Evolutionary conservation across 2,888 invertebrate species (phyloP), one percentile per base, ranked within the genome.

Genomic region (Leucoptera coffeella): DNA sequence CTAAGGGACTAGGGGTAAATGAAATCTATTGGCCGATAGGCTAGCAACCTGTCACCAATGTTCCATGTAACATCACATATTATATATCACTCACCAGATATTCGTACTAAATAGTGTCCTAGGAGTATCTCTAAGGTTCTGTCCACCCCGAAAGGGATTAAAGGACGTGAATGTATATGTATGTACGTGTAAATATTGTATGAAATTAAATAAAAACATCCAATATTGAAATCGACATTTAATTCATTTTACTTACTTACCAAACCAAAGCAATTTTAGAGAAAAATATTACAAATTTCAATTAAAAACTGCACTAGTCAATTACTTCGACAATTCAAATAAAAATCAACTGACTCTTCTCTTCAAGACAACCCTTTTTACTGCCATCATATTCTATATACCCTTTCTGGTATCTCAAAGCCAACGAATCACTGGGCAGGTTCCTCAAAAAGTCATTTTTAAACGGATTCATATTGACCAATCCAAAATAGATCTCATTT

Each of bases 361-460:
- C 37, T n/a, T n/a, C n/a, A n/a, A n/a, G n/a, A n/a, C n/a, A n/a
- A n/a, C n/a, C n/a, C n/a, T n/a, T n/a, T n/a, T n/a, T n/a, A n/a
- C n/a, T n/a, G n/a, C n/a, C n/a, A n/a, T n/a, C n/a, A n/a, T n/a
- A n/a, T n/a, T 56, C 47, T 22, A 48, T 50, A 22, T 51, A 69
- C 0, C 69, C 69, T 32, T 56, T 65, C 30, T 69, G 65, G 34
- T 65, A 65, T 35, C 47, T 59, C 29, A 69, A 36, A 2, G 69
- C 69, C 2, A 65, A 41, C 4, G 69, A 67, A 38, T 67, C 46
- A 7, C 36, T 37, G 0, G 62, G 60, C 15, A 43, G 25, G 1
- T 41, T 50, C 2, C 39, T 46, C 25, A 50, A 55, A 22, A 58
- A 59, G 1, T 55, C 24, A 0, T 62, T 62, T 35, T 58, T 43